phyloP scores from a whole-genome alignment of 2,797 vertebrate genomes.

The Myiotriccus ornatus region DNA sequence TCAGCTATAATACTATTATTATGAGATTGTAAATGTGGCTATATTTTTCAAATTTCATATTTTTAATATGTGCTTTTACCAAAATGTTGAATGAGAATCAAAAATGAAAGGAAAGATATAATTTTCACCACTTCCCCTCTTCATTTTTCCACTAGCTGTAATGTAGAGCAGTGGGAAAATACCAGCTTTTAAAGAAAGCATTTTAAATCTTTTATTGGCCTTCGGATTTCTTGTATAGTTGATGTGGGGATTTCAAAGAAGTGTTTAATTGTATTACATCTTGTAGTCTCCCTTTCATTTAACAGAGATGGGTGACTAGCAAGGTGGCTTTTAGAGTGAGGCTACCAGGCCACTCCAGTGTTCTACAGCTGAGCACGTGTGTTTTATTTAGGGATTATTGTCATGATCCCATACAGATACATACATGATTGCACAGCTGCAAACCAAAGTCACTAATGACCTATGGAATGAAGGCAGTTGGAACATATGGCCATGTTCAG shows the following conservation, averaged over 20 bases:
- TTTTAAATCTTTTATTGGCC: not conserved
- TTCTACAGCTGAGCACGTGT: not conserved
- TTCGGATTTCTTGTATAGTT: not conserved
- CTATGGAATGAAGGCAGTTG: not conserved
- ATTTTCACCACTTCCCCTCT: not conserved
- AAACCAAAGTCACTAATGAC: not conserved
- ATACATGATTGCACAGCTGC: not conserved
- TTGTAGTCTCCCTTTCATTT: not conserved
- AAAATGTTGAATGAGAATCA: conserved; percentile 8
- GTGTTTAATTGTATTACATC: not conserved
- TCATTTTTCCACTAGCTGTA: not conserved
- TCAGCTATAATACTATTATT: not conserved
- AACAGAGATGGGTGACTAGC: not conserved
- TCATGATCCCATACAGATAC: not conserved
- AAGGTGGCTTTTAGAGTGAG: not conserved
- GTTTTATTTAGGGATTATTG: not conserved
- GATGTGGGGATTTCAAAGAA: not conserved
- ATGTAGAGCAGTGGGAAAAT: not conserved
- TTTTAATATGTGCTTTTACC: conserved; percentile 7
- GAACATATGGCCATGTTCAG: not conserved
- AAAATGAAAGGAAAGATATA: not conserved
- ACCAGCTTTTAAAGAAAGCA: not conserved
- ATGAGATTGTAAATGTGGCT: not conserved
- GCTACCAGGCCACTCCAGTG: not conserved
- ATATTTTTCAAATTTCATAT: conserved; percentile 21